Evolutionary conservation across 2,113 vertebrate genomes (phyloP), one percentile per base, ranked within the genome.

Genomic region (Peromyscus polionotus): DNA sequence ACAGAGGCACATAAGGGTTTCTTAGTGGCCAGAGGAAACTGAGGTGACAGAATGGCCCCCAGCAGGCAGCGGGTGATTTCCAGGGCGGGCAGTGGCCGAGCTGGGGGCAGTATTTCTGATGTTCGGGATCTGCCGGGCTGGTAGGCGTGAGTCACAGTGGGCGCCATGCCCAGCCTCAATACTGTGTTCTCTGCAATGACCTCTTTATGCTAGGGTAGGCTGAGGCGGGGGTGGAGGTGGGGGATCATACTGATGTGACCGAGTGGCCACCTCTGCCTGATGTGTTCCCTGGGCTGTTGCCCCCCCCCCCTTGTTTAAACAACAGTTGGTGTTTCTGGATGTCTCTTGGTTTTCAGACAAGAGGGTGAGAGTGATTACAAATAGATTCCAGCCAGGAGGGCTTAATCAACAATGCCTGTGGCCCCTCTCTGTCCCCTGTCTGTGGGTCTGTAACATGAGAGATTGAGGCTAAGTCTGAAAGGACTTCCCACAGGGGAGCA

Each of bases 111-210:
- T 4, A 17, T 88, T 85, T 88, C 88, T 81, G 19, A 42, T 91
- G 22, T 70, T 59, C 3, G 17, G 92, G 95, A 97, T 90, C 36
- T 59, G 93, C 97, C 13, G 0, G 96, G 90, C 97, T 95, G 97
- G 95, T 84, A 86, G 97, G 86, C 20, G 11, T 96, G 97, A 98
- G 85, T 98, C 96, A 85, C 45, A 91, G 88, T 28, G 91, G 97
- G 96, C 94, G 9, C 63, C 4, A 0, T 96, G 97, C 97, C 97
- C 97, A 42, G 94, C n/a, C 3, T 39, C 57, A 72, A 59, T 1
- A 54, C 68, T 59, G 92, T 68, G 91, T 96, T 97, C 81, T 76
- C 86, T 12, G 98, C 81, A 61, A 1, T 96, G 98, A 97, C 97
- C 97, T 98, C 96, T 96, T 95, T 88, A 88, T 97, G 93, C 91